Evolutionary conservation across 1,140 invertebrate species (phyloP).

Genomic region (Hyles vespertilio): DNA sequence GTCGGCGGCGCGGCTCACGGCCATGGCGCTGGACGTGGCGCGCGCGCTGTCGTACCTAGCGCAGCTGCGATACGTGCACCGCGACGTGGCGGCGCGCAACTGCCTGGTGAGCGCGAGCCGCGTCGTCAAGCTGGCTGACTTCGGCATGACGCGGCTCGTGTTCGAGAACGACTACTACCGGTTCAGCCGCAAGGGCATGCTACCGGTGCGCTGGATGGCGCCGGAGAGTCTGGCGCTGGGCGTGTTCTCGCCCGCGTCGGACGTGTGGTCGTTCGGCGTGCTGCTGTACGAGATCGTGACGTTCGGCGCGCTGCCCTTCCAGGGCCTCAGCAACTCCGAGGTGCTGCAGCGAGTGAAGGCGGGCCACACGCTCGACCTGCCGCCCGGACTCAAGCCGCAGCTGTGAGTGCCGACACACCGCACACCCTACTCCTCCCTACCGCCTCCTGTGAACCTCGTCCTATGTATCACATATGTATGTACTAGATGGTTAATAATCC

Average conservation of each 20-base stretch:
- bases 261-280: slow-evolving; percentile 92
- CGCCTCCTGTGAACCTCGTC: too few relatives aligned
- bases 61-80: slow-evolving; percentile 87
- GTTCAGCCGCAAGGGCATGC: slow-evolving; percentile 78
- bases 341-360: slow-evolving; percentile 83
- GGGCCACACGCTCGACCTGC: slow-evolving; percentile 80
- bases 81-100: slow-evolving; percentile 91
- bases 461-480: too few relatives aligned
- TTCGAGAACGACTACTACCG: slow-evolving; percentile 76
- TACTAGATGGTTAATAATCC: too few relatives aligned
- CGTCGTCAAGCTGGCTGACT: slow-evolving; percentile 92
- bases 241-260: slow-evolving; percentile 86
- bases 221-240: slow-evolving; percentile 87
- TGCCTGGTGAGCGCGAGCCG: slow-evolving; percentile 89
- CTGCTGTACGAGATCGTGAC: slow-evolving; percentile 89
- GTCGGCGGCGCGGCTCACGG: slow-evolving; percentile 83
- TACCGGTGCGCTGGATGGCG: slow-evolving; percentile 96
- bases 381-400: slow-evolving; percentile 83
- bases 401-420: slow-evolving; percentile 80
- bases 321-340: slow-evolving; percentile 78
- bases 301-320: slow-evolving; percentile 89
- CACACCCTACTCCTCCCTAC: neutral
- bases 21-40: slow-evolving; percentile 91
- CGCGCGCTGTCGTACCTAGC: slow-evolving; percentile 89
- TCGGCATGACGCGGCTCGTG: slow-evolving; percentile 92